phyloP scores from a whole-genome alignment of 2,797 vertebrate genomes.

The Spea hammondii region DNA sequence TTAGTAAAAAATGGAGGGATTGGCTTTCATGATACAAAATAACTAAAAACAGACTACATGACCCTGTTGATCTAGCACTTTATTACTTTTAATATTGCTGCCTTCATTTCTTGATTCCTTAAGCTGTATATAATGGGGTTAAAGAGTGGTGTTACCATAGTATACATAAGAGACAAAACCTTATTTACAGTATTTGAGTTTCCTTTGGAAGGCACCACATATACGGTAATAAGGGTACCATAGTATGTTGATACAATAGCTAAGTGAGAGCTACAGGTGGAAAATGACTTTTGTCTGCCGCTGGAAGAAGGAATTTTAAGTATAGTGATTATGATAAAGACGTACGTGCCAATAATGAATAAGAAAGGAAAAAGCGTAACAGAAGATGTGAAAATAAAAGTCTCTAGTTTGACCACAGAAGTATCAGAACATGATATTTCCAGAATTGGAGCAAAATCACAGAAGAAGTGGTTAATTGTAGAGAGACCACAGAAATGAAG shows the following conservation, averaged over 20 bases:
- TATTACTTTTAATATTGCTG: conserved; percentile 44
- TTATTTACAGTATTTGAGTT: conserved; percentile 49
- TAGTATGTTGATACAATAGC: conserved; percentile 59
- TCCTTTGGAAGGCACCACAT: conserved; percentile 50
- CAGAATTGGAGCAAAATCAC: conserved; percentile 58
- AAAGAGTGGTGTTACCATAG: conserved; percentile 55
- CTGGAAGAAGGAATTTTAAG: conserved; percentile 50
- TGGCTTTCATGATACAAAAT: not conserved
- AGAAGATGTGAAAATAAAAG: conserved; percentile 46
- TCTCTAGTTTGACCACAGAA: conserved; percentile 37
- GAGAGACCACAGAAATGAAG: conserved; percentile 55
- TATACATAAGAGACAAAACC: conserved; percentile 56
- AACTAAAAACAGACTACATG: too few species aligned
- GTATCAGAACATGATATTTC: conserved; percentile 56
- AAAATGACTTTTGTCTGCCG: conserved; percentile 58
- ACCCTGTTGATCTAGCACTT: not conserved
- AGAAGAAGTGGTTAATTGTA: conserved; percentile 55
- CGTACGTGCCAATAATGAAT: conserved; percentile 55
- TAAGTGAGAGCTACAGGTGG: conserved; percentile 59
- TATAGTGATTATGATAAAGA: conserved; percentile 55
- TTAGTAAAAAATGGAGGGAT: too few species aligned
- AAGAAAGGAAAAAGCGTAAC: conserved; percentile 45
- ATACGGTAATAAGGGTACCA: conserved; percentile 57
- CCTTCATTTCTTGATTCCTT: conserved; percentile 57
- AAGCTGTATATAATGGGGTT: conserved; percentile 59